These are phyloP conservation scores for Drosophila kanapiae DNA, from an alignment of 1,140 invertebrate genomes.

Conservation along the genomic window DNA sequence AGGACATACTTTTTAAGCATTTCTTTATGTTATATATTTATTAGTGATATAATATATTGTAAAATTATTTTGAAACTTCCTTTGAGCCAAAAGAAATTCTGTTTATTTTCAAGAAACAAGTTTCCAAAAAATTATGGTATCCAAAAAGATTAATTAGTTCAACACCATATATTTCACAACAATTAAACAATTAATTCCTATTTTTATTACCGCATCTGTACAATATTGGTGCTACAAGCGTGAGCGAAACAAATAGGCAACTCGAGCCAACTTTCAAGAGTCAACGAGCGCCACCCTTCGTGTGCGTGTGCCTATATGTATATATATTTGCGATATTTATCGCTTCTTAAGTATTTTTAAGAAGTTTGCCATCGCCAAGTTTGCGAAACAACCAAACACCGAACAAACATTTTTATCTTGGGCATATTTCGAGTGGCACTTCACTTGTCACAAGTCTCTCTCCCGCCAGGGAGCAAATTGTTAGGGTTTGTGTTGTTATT, in stretches of 20 bases:
- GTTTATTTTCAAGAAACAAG: too few relatives aligned
- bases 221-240: background rate
- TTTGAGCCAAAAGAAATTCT: too few relatives aligned
- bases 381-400: slow-evolving; percentile 55
- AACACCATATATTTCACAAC: too few relatives aligned
- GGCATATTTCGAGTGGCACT: slow-evolving; percentile 77
- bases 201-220: background rate
- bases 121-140: too few relatives aligned
- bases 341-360: slow-evolving; percentile 82
- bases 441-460: slow-evolving; percentile 65
- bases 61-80: too few relatives aligned
- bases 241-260: slow-evolving; percentile 74
- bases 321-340: slow-evolving; percentile 72
- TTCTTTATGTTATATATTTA: too few relatives aligned
- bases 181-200: too few relatives aligned
- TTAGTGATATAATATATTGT: too few relatives aligned
- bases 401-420: slow-evolving; percentile 73
- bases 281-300: slow-evolving; percentile 41
- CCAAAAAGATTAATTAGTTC: too few relatives aligned
- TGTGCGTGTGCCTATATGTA: slow-evolving; percentile 19
- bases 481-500: slow-evolving; percentile 5
- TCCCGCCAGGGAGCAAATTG: slow-evolving; percentile 20
- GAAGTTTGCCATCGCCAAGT: slow-evolving; percentile 75
- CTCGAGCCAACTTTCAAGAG: slow-evolving; percentile 72
- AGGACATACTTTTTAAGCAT: too few relatives aligned